Conservation (phyloP, 2,888 invertebrate genomes). For the Yponomeuta malinellus region DNA sequence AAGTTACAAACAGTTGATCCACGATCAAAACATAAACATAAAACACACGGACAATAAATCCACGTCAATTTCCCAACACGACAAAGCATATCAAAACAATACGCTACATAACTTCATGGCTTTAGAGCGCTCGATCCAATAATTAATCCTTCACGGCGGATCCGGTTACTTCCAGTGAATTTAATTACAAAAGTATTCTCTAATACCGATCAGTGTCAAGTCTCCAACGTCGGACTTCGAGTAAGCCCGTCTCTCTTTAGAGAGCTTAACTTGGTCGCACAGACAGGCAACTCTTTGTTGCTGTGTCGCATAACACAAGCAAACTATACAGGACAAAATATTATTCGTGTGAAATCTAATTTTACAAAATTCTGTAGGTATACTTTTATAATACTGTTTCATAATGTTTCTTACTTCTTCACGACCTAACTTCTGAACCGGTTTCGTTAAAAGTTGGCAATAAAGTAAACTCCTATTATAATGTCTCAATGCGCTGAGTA, state of each 20-base stretch:
- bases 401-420: too few relatives aligned
- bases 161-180: slow-evolving; percentile 17
- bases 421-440: too few relatives aligned
- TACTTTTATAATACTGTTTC: too few relatives aligned
- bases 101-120: background rate
- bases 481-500: too few relatives aligned
- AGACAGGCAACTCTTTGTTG: slow-evolving; percentile 2
- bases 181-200: slow-evolving; percentile 17
- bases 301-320: background rate
- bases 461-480: too few relatives aligned
- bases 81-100: background rate
- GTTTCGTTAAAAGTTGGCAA: too few relatives aligned
- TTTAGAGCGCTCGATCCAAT: background rate
- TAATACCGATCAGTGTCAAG: slow-evolving; percentile 19
- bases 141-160: background rate
- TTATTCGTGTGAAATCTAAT: too few relatives aligned
- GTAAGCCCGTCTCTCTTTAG: slow-evolving; percentile 11
- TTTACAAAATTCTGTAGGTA: too few relatives aligned
- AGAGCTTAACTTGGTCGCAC: slow-evolving; percentile 11
- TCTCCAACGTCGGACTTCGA: slow-evolving; percentile 5
- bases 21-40: too few relatives aligned
- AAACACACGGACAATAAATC: too few relatives aligned
- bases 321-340: too few relatives aligned
- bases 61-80: background rate
- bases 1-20: too few relatives aligned